Base-by-base conservation (phyloP, 2,113 vertebrate species). In the Heterocephalus glaber region DNA sequence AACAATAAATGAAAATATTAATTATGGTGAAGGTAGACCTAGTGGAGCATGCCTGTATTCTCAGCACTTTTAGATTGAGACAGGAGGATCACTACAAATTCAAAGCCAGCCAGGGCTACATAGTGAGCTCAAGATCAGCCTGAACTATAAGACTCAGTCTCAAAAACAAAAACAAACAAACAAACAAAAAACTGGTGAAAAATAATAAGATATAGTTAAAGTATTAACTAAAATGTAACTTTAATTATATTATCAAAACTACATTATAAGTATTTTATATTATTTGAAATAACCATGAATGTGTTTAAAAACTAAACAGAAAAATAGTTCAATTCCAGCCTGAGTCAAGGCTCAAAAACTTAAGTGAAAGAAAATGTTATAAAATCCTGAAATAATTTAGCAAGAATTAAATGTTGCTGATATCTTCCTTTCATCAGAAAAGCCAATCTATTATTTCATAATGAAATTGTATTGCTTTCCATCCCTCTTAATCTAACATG, bases 1-100 rank as follows among this genome's bases (percentile, higher is more conserved):
- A 97, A 41, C 44, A 98, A 96, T 95, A 97, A 98, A 97, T 96
- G 68, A 66, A 35, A 95, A 95, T 95, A 92, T 95, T 94, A 96
- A 88, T 4, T 68, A 7, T 38, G 17, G 70, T 56, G 94, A 30
- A 97, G 5, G 16, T 10, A n/a, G 65, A 5, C 33, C 17, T n/a
- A 6, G 63, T 66, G 38, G 20, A 41, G 38, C 9, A 10, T 72
- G n/a, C 19, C n/a, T 72, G 8, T 24, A 24, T 72, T 24, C n/a
- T 38, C 10, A 41, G 38, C 38, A 72, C 38, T 13, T 72, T 9
- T 4, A 72, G 38, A 22, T 22, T 72, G 70, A 72, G 9, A 38
- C 10, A 72, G 26, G 38, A 41, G 38, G 38, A 11, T 5, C 20
- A 72, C 33, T 6, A 1, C 7, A 2, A 68, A 16, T 24, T 44